These are phyloP conservation scores for Cynopterus sphinx DNA, from an alignment of 2,797 vertebrate genomes.

Conservation along the genomic window DNA sequence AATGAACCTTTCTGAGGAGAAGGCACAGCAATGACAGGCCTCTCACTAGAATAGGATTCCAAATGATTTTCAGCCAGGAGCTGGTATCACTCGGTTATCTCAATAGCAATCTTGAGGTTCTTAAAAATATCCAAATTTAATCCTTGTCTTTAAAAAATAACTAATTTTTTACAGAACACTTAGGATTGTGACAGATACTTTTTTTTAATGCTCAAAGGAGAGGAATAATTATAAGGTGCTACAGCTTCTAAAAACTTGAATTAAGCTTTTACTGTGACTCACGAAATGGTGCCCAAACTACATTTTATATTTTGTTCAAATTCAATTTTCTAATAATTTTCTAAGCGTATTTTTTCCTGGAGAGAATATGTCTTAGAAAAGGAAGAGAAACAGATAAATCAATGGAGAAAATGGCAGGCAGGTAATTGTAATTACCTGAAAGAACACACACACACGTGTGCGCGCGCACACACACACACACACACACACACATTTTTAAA, in stretches of 20 bases:
- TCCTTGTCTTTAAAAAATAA: neutral
- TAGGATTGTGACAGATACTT: neutral
- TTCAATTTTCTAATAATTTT: neutral
- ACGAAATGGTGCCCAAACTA: neutral
- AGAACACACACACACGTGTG: neutral
- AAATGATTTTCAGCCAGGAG: neutral
- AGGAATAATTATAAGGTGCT: neutral
- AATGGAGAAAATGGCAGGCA: neutral
- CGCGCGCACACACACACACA: neutral
- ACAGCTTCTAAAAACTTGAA: neutral
- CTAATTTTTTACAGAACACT: neutral
- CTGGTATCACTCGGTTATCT: neutral
- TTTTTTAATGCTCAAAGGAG: neutral
- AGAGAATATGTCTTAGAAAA: neutral
- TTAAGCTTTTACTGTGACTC: neutral
- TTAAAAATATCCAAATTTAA: slow-evolving; percentile 24
- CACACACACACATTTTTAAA: neutral
- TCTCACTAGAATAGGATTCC: neutral
- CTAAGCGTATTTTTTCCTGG: neutral
- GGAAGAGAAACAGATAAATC: neutral
- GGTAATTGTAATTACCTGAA: neutral
- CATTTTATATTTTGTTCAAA: slow-evolving; percentile 19
- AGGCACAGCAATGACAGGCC: neutral
- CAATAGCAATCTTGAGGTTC: neutral
- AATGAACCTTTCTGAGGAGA: neutral